phyloP scores from a whole-genome alignment of 2,797 vertebrate genomes.

The Masticophis lateralis region DNA sequence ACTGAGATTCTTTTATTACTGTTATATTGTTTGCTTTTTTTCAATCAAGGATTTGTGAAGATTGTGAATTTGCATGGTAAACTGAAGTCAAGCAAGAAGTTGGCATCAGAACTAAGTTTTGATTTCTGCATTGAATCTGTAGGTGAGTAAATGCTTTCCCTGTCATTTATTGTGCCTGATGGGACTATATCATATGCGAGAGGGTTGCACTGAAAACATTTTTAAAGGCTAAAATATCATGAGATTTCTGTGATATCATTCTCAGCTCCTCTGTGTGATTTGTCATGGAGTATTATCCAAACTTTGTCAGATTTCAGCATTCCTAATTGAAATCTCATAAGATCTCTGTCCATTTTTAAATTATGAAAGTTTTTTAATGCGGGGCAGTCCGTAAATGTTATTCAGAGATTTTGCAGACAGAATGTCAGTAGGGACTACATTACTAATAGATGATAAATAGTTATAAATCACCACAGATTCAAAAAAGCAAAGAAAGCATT shows the following conservation, averaged over 20 bases:
- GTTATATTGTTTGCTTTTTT: slow-evolving; percentile 2
- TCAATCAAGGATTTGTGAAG: slow-evolving; percentile 86
- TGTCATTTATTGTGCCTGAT: neutral
- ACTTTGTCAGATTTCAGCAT: neutral
- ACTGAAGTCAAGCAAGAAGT: slow-evolving; percentile 95
- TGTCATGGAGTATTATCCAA: neutral
- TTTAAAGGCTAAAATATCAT: neutral
- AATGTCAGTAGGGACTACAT: neutral
- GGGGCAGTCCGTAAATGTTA: neutral
- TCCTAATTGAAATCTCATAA: neutral
- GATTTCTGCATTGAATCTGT: slow-evolving; percentile 95
- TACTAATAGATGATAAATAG: neutral
- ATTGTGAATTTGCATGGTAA: slow-evolving; percentile 96
- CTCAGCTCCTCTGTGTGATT: no score
- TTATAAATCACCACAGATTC: no score
- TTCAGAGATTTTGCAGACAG: neutral
- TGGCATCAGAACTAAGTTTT: slow-evolving; percentile 97
- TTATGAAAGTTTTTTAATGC: neutral
- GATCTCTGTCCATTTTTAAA: neutral
- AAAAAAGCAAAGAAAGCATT: no score
- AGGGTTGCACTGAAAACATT: neutral
- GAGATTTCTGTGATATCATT: neutral
- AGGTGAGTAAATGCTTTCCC: slow-evolving; percentile 76
- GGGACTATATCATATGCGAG: no score
- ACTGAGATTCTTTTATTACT: neutral